phyloP scores from a whole-genome alignment of 2,113 vertebrate genomes.

The Labeo catla region DNA sequence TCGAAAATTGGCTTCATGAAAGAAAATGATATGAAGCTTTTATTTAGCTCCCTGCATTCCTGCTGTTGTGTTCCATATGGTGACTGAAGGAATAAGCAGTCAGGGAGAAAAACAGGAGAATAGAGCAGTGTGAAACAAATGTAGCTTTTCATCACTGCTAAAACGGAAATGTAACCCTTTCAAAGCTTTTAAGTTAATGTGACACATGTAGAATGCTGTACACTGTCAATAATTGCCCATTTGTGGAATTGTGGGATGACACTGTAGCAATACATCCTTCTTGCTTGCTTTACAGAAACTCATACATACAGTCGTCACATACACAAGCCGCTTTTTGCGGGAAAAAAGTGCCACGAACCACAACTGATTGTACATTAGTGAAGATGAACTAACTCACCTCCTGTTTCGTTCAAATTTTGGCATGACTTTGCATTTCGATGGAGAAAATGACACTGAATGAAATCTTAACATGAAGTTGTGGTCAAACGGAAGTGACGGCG shows the following conservation, averaged over 20 bases:
- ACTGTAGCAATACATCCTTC: constrained; percentile 5
- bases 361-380: constrained; percentile 70
- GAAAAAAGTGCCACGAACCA: constrained; percentile 68
- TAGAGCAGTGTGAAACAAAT: constrained; percentile 53
- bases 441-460: constrained; percentile 39
- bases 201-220: background rate
- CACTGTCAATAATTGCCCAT: constrained; percentile 2
- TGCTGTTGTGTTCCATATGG: constrained; percentile 32
- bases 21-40: constrained; percentile 6
- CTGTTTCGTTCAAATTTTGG: constrained; percentile 59
- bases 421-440: constrained; percentile 64
- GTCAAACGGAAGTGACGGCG: background rate
- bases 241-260: constrained; percentile 28
- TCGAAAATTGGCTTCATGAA: background rate
- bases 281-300: constrained; percentile 24
- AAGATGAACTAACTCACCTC: constrained; percentile 55
- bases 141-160: constrained; percentile 55
- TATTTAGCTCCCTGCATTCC: constrained; percentile 33
- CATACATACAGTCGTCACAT: constrained; percentile 43
- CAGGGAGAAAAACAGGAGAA: constrained; percentile 57
- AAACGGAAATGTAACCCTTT: constrained; percentile 9
- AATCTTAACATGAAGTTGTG: background rate
- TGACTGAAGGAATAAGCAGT: background rate
- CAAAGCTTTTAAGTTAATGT: constrained; percentile 10
- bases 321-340: constrained; percentile 4